Evolutionary conservation across 1,140 invertebrate genomes (phyloP), one percentile per base, ranked within the genome.

Genomic region (Euura lappo): DNA sequence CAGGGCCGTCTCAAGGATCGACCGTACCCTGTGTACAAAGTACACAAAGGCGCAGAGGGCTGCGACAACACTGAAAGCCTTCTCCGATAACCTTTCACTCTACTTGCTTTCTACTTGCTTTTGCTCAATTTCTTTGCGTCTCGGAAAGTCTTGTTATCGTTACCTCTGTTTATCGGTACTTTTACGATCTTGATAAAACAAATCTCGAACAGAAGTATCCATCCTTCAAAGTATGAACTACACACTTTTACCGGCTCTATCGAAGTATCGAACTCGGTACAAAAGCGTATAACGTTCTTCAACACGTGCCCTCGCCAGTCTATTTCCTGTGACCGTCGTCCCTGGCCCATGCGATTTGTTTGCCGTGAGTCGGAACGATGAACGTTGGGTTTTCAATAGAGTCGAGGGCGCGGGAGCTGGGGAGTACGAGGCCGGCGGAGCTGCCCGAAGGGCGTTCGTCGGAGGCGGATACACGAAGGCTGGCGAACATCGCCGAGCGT

Each of bases 391-490:
- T 28, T 28, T 28, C 28, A 43, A 28, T 68, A 11, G 67, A 68
- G 67, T 68, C 5, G 65, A 10, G 42, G 77, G 75, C 75, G 10
- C 8, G 0, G 0, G 4, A 0, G n/a, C 68, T 64, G 8, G 7
- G 43, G 13, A 11, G 28, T 10, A 13, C 13, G 69, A 13, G 11
- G 44, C 28, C 45, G 51, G 13, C 13, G 69, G 42, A n/a, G 45
- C 10, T 13, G 3, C 2, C 2, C 72, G 76, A 51, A 44, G n/a
- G 45, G 45, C 11, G 42, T 11, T 5, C 70, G n/a, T 43, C 74
- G 46, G 66, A 68, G 13, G 47, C 67, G 70, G 76, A 77, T 45
- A 70, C 46, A 69, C 68, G 70, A 75, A 28, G 28, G 28, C 28
- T 28, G 28, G 28, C 28, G 28, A 28, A 28, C 69, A 64, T 71